Percentiles rank a stretch among this genome's conserved stretches.
phyloP scores from a whole-genome alignment of 2,113 vertebrate genomes.

The Anas platyrhynchos region DNA sequence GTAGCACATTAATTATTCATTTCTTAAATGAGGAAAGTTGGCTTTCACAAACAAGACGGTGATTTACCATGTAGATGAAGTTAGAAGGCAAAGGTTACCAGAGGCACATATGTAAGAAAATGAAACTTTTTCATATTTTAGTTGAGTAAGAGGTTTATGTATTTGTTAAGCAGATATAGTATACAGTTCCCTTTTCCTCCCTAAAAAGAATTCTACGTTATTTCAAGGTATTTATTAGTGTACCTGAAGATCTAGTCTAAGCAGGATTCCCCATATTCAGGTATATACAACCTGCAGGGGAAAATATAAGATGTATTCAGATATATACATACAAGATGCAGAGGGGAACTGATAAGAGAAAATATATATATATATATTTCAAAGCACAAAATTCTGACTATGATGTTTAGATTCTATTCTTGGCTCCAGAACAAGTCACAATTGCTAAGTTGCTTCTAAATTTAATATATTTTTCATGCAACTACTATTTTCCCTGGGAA shows the following conservation, averaged over 20 bases:
- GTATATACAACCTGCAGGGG: not conserved
- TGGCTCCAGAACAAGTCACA: not conserved
- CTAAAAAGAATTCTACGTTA: not conserved
- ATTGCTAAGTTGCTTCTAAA: constrained; percentile 21
- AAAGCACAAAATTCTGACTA: not conserved
- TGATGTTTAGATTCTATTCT: not conserved
- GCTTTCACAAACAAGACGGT: not conserved
- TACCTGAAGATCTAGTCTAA: not conserved
- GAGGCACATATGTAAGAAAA: not conserved
- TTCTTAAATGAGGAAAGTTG: constrained; percentile 28
- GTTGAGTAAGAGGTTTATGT: not conserved
- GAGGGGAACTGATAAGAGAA: not conserved
- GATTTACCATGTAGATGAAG: not conserved
- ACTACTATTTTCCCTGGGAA: not conserved
- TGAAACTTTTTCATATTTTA: not conserved
- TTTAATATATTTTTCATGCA: not conserved
- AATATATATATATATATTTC: not conserved
- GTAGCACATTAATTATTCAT: not conserved
- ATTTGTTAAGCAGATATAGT: not conserved
- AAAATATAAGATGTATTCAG: too few species aligned
- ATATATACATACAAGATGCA: not conserved
- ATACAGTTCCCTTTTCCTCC: not conserved
- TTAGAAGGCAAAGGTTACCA: not conserved
- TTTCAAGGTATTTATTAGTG: not conserved
- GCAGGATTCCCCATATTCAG: not conserved